These are phyloP conservation scores for Enteromius unitaeniatus DNA, from an alignment of 2,797 vertebrate genomes.

Conservation along the genomic window DNA sequence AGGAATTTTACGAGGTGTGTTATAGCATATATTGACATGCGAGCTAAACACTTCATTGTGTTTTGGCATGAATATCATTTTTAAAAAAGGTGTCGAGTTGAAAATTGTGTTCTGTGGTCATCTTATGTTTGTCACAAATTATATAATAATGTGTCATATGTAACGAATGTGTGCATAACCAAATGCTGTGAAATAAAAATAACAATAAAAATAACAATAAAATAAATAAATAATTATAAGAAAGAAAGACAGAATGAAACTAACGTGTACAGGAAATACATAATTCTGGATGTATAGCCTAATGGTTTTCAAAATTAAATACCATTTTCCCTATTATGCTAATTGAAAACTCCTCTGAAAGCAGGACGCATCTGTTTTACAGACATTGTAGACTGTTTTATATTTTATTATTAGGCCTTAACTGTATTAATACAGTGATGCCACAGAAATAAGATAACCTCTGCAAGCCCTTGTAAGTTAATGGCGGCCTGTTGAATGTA, in stretches of 20 bases:
- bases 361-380: not conserved
- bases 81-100: not conserved
- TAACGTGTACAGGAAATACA: not conserved
- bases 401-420: not conserved
- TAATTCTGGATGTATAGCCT: not conserved
- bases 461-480: not conserved
- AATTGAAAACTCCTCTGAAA: not conserved
- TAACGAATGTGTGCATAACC: not conserved
- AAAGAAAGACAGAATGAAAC: too few species aligned
- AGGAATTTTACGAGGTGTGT: not conserved
- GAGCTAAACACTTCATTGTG: not conserved
- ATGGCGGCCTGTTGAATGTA: constrained; percentile 21
- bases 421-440: not conserved
- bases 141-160: not conserved
- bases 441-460: not conserved
- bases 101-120: not conserved
- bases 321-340: not conserved
- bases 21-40: not conserved
- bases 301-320: not conserved
- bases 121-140: constrained; percentile 1
- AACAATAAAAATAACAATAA: not conserved
- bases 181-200: not conserved
- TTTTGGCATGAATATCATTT: not conserved
- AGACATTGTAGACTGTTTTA: not conserved
- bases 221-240: not conserved